These are phyloP conservation scores for Lasioglossum malachurum DNA, from an alignment of 2,888 invertebrate genomes.

Conservation along the genomic window DNA sequence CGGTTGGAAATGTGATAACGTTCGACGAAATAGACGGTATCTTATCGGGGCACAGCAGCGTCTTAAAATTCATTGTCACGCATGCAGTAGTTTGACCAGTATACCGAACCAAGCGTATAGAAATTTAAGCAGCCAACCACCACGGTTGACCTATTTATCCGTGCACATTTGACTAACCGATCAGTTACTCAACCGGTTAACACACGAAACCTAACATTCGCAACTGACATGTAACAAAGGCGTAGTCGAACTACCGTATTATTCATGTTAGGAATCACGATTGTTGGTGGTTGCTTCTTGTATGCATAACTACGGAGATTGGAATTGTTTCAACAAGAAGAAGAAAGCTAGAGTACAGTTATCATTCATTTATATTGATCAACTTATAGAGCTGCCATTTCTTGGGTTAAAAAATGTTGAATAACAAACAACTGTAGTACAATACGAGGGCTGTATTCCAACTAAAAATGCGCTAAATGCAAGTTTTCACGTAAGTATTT, in stretches of 20 bases:
- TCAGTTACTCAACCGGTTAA: slow-evolving; percentile 40
- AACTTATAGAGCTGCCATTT: background rate
- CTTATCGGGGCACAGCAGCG: background rate
- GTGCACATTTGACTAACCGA: slow-evolving; percentile 50
- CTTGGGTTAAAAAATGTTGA: background rate
- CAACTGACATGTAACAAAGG: slow-evolving; percentile 18
- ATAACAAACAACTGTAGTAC: background rate
- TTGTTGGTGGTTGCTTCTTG: background rate
- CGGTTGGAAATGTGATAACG: background rate
- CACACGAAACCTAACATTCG: slow-evolving; percentile 18
- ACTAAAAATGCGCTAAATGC: background rate
- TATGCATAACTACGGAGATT: background rate
- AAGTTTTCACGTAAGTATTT: too few species aligned
- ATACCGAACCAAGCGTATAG: slow-evolving; percentile 30
- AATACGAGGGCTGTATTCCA: too few species aligned
- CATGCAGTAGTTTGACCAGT: slow-evolving; percentile 18
- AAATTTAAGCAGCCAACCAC: slow-evolving; percentile 47
- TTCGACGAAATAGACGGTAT: background rate
- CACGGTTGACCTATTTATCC: slow-evolving; percentile 54
- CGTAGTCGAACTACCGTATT: slow-evolving; percentile 1
- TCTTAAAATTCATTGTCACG: slow-evolving; percentile 34
- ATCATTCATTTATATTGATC: background rate
- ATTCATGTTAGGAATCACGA: background rate
- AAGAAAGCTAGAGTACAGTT: background rate
- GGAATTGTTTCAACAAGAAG: background rate